These are phyloP conservation scores for Chauna torquata DNA, from an alignment of 2,113 vertebrate species.

Conservation along the genomic window DNA sequence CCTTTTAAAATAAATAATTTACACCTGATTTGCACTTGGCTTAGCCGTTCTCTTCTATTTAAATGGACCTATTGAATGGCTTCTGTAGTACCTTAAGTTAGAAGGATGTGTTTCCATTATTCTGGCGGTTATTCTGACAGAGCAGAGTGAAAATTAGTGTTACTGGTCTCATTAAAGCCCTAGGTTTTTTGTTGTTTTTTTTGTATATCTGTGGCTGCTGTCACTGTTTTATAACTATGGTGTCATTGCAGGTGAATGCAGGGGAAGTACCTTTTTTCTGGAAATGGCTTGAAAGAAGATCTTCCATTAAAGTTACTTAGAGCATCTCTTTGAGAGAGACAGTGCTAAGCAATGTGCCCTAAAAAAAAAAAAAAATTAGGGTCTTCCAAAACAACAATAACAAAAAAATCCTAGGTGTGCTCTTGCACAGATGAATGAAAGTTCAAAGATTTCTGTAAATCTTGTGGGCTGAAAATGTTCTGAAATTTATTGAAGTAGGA, in stretches of 20 bases:
- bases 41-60: background rate
- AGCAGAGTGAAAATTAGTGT: background rate
- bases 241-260: background rate
- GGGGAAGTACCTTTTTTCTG: background rate
- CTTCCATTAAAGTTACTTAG: background rate
- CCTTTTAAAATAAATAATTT: background rate
- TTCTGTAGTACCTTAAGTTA: background rate
- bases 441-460: background rate
- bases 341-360: rapidly evolving
- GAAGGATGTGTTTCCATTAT: background rate
- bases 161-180: background rate
- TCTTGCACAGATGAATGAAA: background rate
- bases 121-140: background rate
- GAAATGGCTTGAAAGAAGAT: background rate
- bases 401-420: background rate
- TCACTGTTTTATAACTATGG: background rate
- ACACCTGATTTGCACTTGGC: background rate
- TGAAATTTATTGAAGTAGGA: background rate
- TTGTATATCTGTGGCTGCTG: background rate
- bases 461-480: background rate
- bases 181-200: background rate
- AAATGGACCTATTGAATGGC: background rate
- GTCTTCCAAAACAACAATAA: background rate
- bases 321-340: background rate
- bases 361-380: background rate